These are phyloP conservation scores for Lasiurus cinereus DNA, from an alignment of 2,113 vertebrate species.

Conservation along the genomic window DNA sequence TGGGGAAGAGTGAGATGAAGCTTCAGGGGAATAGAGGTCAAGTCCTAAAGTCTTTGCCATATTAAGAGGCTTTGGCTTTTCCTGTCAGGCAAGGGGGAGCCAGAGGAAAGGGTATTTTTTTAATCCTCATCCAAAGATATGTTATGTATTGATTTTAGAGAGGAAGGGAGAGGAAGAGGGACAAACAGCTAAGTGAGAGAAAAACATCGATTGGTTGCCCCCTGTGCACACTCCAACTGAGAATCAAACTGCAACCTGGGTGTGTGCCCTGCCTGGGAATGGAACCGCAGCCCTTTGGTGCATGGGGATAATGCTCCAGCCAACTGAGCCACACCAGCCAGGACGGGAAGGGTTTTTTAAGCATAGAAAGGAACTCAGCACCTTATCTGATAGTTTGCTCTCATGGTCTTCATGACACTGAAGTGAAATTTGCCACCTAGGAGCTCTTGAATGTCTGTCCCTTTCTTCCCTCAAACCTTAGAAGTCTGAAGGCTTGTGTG, in stretches of 20 bases:
- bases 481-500: neutral
- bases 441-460: neutral
- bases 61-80: neutral
- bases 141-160: neutral
- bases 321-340: neutral
- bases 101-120: neutral
- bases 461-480: neutral
- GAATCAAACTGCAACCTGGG: neutral
- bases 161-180: neutral
- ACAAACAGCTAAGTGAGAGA: neutral
- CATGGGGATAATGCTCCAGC: neutral
- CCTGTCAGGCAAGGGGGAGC: neutral
- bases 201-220: neutral
- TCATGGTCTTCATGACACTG: neutral
- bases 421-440: neutral
- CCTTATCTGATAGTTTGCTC: neutral
- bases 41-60: neutral
- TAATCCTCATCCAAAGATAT: no score
- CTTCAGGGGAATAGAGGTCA: neutral
- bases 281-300: neutral
- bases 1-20: neutral
- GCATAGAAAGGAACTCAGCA: neutral
- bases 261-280: neutral
- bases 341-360: neutral
- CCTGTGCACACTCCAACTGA: no score